Evolutionary conservation across 92 coral and sea anemone genomes (phyloP).

Genomic region (Chrysogorgia sp.): DNA sequence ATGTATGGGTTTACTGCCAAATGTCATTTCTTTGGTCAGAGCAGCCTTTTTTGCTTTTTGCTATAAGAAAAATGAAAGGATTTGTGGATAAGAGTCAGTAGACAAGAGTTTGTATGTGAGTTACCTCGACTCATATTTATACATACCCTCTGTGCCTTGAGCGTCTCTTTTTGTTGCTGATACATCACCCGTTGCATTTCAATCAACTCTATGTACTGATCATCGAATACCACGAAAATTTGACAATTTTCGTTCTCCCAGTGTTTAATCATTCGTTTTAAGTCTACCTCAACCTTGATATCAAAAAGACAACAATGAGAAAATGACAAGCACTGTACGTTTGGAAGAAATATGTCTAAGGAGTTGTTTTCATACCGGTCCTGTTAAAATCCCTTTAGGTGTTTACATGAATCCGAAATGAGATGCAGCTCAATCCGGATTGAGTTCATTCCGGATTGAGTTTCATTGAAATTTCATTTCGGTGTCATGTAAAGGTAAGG

Average conservation of each 20-base stretch:
- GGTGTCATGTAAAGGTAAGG: too few relatives aligned
- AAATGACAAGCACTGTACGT: not conserved
- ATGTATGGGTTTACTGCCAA: constrained; percentile 88
- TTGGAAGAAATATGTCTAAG: too few relatives aligned
- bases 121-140: not conserved
- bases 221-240: constrained; percentile 74
- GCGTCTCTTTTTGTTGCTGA: constrained; percentile 74
- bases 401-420: too few relatives aligned
- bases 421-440: too few relatives aligned
- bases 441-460: too few relatives aligned
- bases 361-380: too few relatives aligned
- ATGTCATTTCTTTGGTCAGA: constrained; percentile 83
- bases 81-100: not conserved
- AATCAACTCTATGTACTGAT: constrained; percentile 70
- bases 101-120: too few relatives aligned
- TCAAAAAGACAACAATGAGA: not conserved
- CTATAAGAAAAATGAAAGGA: constrained; percentile 44
- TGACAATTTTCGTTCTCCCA: constrained; percentile 91
- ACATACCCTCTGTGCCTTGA: constrained; percentile 74
- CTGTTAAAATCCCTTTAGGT: too few relatives aligned
- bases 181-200: constrained; percentile 78
- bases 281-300: constrained; percentile 73
- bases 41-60: constrained; percentile 81
- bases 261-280: constrained; percentile 56
- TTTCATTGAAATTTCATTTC: too few relatives aligned